Percentiles rank a stretch among this genome's conserved stretches.
These are phyloP conservation scores for Zele albiditarsus DNA, from an alignment of 2,888 invertebrate species.

Conservation along the genomic window DNA sequence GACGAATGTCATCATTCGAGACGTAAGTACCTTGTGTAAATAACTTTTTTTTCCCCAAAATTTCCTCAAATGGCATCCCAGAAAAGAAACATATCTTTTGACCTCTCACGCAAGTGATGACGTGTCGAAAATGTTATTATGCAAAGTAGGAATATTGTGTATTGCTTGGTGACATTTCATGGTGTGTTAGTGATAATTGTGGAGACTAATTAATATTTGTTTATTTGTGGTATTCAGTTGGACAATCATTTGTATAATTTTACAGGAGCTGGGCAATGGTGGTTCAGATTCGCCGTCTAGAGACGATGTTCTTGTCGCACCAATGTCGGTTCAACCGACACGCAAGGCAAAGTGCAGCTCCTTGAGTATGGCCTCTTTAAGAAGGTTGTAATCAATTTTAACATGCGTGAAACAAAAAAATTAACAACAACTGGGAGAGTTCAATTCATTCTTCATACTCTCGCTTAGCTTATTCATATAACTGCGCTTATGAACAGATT, in stretches of 20 bases:
- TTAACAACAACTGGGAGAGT: constrained; percentile 28
- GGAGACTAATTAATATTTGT: no score
- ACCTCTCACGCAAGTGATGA: no score
- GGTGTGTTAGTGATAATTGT: no score
- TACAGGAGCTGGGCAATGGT: constrained; percentile 82
- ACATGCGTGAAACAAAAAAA: background rate
- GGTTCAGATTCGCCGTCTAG: constrained; percentile 76
- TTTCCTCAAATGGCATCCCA: background rate
- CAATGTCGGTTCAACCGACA: constrained; percentile 89
- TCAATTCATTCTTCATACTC: constrained; percentile 3
- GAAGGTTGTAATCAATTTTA: constrained; percentile 77
- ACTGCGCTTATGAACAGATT: constrained; percentile 5
- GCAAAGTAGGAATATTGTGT: no score
- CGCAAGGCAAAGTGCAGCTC: constrained; percentile 83
- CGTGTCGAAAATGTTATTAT: no score
- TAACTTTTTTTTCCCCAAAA: background rate
- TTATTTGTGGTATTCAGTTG: background rate
- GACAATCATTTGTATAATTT: constrained; percentile 51
- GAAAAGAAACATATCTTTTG: constrained; percentile 5
- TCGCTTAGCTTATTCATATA: constrained; percentile 7
- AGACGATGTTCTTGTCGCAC: constrained; percentile 81
- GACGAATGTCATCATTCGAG: constrained; percentile 31
- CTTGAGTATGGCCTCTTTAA: constrained; percentile 79
- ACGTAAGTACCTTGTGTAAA: constrained; percentile 23
- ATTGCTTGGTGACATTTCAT: no score